These are phyloP conservation scores for Aphelinus certus DNA, from an alignment of 1,140 invertebrate genomes.

Conservation along the genomic window DNA sequence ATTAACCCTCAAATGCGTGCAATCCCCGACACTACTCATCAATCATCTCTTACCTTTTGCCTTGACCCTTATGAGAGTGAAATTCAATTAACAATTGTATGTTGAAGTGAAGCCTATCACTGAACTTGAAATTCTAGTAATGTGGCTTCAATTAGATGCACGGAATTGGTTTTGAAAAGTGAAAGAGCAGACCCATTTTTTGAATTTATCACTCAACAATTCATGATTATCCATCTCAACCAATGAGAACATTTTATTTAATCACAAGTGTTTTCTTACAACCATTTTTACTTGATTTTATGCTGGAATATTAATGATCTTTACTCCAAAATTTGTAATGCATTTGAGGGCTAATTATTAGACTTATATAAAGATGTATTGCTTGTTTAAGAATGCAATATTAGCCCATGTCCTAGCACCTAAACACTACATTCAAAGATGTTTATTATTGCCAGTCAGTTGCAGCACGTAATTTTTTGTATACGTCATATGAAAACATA, in stretches of 20 bases:
- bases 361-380: slow-evolving; percentile 40
- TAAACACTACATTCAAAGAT: slow-evolving; percentile 11
- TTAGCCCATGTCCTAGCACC: slow-evolving; percentile 48
- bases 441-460: slow-evolving; percentile 25
- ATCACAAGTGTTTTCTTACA: too few relatives aligned
- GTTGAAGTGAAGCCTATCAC: too few relatives aligned
- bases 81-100: neutral
- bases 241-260: too few relatives aligned
- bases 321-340: slow-evolving; percentile 15
- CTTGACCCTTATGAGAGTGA: neutral
- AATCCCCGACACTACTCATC: slow-evolving; percentile 10
- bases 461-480: slow-evolving; percentile 34
- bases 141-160: too few relatives aligned
- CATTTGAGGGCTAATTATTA: slow-evolving; percentile 45
- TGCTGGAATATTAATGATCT: too few relatives aligned
- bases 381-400: slow-evolving; percentile 55
- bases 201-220: too few relatives aligned
- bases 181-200: too few relatives aligned
- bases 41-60: neutral
- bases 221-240: too few relatives aligned
- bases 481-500: slow-evolving; percentile 21
- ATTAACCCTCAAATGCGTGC: slow-evolving; percentile 36
- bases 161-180: too few relatives aligned
- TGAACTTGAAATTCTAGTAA: too few relatives aligned
- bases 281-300: too few relatives aligned